These are phyloP conservation scores for Pomacea maculata DNA, from an alignment of 1,140 invertebrate species.

Conservation along the genomic window DNA sequence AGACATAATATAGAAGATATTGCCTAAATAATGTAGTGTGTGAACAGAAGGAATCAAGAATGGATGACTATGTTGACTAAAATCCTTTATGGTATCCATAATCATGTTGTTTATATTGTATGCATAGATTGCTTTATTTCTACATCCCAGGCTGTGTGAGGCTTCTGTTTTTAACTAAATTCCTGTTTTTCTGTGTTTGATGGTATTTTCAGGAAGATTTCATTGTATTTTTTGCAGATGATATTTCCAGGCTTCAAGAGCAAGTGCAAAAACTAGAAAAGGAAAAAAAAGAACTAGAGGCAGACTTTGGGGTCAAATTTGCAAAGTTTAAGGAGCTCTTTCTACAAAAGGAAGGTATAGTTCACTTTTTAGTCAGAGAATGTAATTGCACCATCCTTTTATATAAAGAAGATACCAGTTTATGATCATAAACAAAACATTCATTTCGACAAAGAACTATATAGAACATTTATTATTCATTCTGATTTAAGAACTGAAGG, in stretches of 20 bases:
- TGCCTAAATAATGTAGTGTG: too few species aligned
- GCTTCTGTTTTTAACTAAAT: neutral
- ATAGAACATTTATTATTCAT: too few species aligned
- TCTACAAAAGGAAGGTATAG: slow-evolving; percentile 87
- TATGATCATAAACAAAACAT: too few species aligned
- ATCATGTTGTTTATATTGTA: too few species aligned
- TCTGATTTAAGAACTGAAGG: too few species aligned
- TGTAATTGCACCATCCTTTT: too few species aligned
- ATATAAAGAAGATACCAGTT: too few species aligned
- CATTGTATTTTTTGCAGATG: neutral
- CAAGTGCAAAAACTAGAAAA: slow-evolving; percentile 15
- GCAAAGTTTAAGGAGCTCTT: slow-evolving; percentile 92
- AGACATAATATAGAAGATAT: too few species aligned
- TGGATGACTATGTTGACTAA: too few species aligned
- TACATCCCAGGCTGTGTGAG: neutral
- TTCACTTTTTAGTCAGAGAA: neutral
- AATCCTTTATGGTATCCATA: too few species aligned
- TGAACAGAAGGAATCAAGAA: too few species aligned
- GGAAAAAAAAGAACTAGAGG: slow-evolving; percentile 70
- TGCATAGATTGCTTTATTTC: neutral
- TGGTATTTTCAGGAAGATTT: neutral
- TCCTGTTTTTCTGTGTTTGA: neutral
- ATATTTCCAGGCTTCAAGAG: neutral
- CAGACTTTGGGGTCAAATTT: slow-evolving; percentile 87
- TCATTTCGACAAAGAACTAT: too few species aligned